phyloP scores from a whole-genome alignment of 2,888 invertebrate species.

The Geotrupes spiniger region DNA sequence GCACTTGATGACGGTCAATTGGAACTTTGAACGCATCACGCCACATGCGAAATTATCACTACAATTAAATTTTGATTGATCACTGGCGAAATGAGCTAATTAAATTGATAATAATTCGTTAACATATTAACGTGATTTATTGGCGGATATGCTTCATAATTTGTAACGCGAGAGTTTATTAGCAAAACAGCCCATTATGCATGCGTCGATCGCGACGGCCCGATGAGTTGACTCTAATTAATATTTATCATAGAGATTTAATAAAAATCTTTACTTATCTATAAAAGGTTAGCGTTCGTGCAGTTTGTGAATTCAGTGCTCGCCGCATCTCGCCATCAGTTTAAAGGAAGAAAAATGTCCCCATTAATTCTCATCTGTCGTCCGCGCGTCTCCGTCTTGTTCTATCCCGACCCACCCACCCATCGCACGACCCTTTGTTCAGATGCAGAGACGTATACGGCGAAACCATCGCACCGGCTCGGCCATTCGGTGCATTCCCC shows the following conservation, averaged over 20 bases:
- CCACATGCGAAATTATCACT: too few relatives aligned
- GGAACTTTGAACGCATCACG: too few relatives aligned
- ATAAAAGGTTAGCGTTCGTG: constrained; percentile 12
- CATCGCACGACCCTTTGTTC: constrained; percentile 16
- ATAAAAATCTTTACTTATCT: constrained; percentile 17
- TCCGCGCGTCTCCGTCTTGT: constrained; percentile 13
- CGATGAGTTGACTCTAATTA: too few relatives aligned
- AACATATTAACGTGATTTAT: too few relatives aligned
- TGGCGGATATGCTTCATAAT: too few relatives aligned
- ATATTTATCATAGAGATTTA: constrained; percentile 5
- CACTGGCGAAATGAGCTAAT: too few relatives aligned
- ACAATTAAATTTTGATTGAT: too few relatives aligned
- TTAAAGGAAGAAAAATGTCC: constrained; percentile 49
- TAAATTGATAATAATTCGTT: too few relatives aligned
- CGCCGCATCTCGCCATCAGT: constrained; percentile 45
- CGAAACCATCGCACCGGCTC: not conserved
- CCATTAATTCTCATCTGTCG: constrained; percentile 49
- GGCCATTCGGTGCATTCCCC: not conserved
- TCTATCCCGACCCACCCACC: constrained; percentile 39
- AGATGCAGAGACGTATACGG: not conserved
- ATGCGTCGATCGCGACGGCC: too few relatives aligned
- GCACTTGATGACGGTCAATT: too few relatives aligned
- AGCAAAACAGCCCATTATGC: too few relatives aligned
- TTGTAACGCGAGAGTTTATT: too few relatives aligned
- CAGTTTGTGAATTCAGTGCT: constrained; percentile 35